Base-by-base conservation (phyloP, 2,888 invertebrate genomes). In the Callyntrura guangdongensis region DNA sequence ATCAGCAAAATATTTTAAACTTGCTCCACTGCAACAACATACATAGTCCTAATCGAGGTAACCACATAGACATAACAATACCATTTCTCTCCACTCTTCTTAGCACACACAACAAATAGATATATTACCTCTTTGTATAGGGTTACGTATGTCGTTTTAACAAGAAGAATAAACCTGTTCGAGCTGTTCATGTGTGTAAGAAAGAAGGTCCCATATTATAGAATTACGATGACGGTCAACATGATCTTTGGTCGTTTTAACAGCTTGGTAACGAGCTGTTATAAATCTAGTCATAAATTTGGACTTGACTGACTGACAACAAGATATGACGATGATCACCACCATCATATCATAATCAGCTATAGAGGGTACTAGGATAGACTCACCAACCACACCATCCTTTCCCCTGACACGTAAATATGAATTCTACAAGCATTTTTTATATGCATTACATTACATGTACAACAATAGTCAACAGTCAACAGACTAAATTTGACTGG, bases 231-330 rank as follows among this genome's bases (percentile, higher is more conserved):
- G 82, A 89, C 83, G 72, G 83, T 49, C 82, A 83, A 89, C 88
- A 88, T 88, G 82, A 82, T 88, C 82, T 82, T 72, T 82, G 82
- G 47, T 83, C 82, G 64, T 74, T 72, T 84, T 77, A 84, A 79
- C 84, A 84, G 53, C 67, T 67, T 84, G 36, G 84, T 89, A 84
- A 89, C 89, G 89, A 89, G 89, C 89, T 89, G 84, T 89, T 89
- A 79, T 85, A 85, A 89, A 85, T 85, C 89, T 77, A 85, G 89
- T 85, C 84, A 67, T 89, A 89, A 89, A 89, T 89, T 84, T 81
- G 67, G 53, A 89, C 47, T 82, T 53, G 53, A 81, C 86, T 88
- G 89, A 83, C 89, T 87, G 87, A 87, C 74, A 87, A 64, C 17
- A 67, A 20, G 74, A 27, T 67, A 87, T 87, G 87, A 67, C 36